Conservation (phyloP, 1,140 invertebrate genomes). For the Argopecten irradians region DNA sequence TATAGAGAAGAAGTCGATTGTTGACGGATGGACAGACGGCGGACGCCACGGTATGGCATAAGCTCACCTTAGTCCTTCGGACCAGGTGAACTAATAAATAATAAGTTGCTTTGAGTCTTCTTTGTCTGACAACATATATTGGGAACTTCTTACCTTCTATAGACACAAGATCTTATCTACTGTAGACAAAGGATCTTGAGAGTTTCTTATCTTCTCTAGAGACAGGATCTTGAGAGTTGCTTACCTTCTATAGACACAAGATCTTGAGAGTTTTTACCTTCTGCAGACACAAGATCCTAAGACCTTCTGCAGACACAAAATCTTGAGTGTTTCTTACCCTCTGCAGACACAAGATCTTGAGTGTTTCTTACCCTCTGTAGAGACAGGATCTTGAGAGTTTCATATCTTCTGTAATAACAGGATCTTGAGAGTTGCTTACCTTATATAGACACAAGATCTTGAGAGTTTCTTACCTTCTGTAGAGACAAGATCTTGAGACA, state of each 20-base stretch:
- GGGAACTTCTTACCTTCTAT: not conserved
- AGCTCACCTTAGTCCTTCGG: too few species aligned
- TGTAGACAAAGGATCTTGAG: conserved; percentile 29
- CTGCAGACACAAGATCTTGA: conserved; percentile 31
- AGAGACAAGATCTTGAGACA: conserved; percentile 40
- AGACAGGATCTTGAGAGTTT: not conserved
- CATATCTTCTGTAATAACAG: too few species aligned
- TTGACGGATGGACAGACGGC: too few species aligned
- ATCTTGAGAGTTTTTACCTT: not conserved
- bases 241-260: too few species aligned
- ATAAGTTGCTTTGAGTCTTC: too few species aligned
- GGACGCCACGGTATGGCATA: too few species aligned
- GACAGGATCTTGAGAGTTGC: not conserved
- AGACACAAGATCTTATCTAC: not conserved
- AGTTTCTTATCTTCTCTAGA: conserved; percentile 3
- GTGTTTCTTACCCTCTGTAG: conserved; percentile 24
- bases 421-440: conserved; percentile 20
- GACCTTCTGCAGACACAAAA: too few species aligned
- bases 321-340: conserved; percentile 11
- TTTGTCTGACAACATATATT: too few species aligned
- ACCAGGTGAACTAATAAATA: too few species aligned
- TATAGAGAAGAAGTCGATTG: too few species aligned
- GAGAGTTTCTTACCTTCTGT: conserved; percentile 24
- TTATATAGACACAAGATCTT: conserved; percentile 29
- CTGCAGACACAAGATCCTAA: not conserved